These are phyloP conservation scores for Furcula furcula DNA, from an alignment of 2,888 invertebrate species.

Conservation along the genomic window DNA sequence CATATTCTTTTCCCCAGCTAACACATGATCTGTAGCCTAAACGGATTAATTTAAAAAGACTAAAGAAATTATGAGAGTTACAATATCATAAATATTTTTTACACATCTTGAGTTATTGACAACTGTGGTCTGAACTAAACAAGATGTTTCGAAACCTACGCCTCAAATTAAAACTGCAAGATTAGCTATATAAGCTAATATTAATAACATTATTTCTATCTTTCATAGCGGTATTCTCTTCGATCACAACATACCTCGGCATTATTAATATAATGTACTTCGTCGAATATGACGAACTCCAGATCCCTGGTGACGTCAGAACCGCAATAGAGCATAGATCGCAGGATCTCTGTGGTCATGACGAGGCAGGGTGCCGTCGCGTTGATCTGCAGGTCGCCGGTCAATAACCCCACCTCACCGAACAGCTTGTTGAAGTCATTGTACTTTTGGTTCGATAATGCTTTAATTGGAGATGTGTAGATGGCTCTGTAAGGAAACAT, in stretches of 20 bases:
- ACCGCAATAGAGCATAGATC: conserved; percentile 98
- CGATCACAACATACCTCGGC: conserved; percentile 83
- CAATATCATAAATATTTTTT: no score
- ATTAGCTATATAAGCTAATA: no score
- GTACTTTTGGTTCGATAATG: conserved; percentile 99
- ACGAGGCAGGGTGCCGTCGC: conserved; percentile 96
- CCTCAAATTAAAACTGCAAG: no score
- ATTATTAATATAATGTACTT: conserved; percentile 99
- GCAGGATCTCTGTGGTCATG: conserved; percentile 99
- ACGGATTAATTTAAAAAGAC: no score
- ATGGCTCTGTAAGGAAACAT: conserved; percentile 86
- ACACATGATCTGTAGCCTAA: no score
- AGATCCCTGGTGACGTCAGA: conserved; percentile 96
- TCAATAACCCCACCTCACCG: conserved; percentile 95
- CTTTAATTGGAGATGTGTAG: conserved; percentile 99
- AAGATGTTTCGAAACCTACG: no score
- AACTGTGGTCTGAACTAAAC: no score
- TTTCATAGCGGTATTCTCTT: no score
- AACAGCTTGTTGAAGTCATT: conserved; percentile 97
- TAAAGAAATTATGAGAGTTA: no score
- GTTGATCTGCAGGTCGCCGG: conserved; percentile 98
- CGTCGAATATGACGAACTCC: conserved; percentile 99
- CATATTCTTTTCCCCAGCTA: no score
- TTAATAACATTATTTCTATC: no score
- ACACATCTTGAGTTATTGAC: no score